Evolutionary conservation across 2,797 vertebrate genomes (phyloP), one percentile per base, ranked within the genome.

Genomic region (Phataginus tricuspis): DNA sequence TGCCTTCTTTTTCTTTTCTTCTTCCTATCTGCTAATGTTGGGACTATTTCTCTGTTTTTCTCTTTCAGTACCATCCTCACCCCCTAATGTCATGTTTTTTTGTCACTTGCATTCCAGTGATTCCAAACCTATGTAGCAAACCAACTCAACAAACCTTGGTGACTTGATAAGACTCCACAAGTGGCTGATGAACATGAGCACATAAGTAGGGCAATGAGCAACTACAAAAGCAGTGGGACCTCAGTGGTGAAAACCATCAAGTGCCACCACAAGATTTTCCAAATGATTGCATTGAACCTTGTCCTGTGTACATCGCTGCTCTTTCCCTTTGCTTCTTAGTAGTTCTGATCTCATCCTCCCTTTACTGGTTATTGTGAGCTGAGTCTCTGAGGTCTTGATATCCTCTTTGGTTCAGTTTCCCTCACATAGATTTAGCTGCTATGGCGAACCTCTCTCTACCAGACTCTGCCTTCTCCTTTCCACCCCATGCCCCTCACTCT

Each of bases 291-390:
- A 0, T 2, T 55, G 42, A 39, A 34, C 12, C 0, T 11, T 87
- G 15, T 18, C 4, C n/a, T 1, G 4, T 7, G 2, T 23, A 4
- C 11, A 8, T 51, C 13, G 7, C 7, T 88, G 14, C 2, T 27
- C 15, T 42, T 77, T n/a, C 7, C 10, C 23, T 61, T 78, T 59
- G 4, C 29, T 8, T 53, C 5, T 84, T 45, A 2, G n/a, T 49
- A 34, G 5, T 78, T 63, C 55, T 90, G n/a, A 87, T 34, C 18
- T 77, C 21, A n/a, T 42, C 2, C 0, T 84, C 27, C 37, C 6
- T 1, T 13, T 59, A 21, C 23, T 87, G 8, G 3, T 29, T 59
- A 12, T 74, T 34, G 9, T 75, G 27, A 77, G 11, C 37, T 37
- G 13, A 51, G 21, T 49, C 18, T 77, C 9, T 53, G 53, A 51